Conservation (phyloP, 2,888 invertebrate genomes). For the Pterostichus madidus region DNA sequence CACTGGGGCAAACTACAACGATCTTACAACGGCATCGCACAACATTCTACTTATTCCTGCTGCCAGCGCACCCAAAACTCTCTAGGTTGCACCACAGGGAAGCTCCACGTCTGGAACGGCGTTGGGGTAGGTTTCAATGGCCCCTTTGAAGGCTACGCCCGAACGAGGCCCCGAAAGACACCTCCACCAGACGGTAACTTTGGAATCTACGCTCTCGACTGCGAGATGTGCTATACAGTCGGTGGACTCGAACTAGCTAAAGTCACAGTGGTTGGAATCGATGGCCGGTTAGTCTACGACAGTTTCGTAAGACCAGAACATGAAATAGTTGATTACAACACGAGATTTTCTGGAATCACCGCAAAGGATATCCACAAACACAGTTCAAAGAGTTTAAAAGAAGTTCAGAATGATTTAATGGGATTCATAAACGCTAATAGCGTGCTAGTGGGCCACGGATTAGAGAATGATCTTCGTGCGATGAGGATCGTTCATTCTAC, state of each 20-base stretch:
- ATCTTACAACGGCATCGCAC: constrained; percentile 70
- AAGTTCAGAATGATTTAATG: constrained; percentile 92
- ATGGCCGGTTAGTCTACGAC: constrained; percentile 90
- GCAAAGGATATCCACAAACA: constrained; percentile 80
- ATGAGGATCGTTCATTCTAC: constrained; percentile 90
- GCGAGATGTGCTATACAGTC: constrained; percentile 97
- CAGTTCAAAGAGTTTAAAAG: constrained; percentile 83
- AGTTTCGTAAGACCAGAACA: constrained; percentile 90
- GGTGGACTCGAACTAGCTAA: constrained; percentile 92
- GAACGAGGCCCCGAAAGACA: constrained; percentile 77
- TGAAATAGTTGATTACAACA: constrained; percentile 95
- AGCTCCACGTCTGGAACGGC: constrained; percentile 89
- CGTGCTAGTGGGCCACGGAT: constrained; percentile 95
- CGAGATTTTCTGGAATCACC: constrained; percentile 96
- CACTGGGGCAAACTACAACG: constrained; percentile 91
- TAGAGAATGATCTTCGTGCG: constrained; percentile 95
- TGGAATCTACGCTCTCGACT: constrained; percentile 91
- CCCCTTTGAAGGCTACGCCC: constrained; percentile 84
- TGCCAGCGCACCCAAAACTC: constrained; percentile 80
- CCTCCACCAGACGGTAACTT: constrained; percentile 77
- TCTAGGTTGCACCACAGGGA: constrained; percentile 83
- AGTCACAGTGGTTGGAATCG: constrained; percentile 89
- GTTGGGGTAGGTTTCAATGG: constrained; percentile 85
- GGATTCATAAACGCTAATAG: constrained; percentile 89
- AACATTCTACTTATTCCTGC: constrained; percentile 80